phyloP scores from a whole-genome alignment of 2,113 vertebrate genomes.

The Passer montanus region DNA sequence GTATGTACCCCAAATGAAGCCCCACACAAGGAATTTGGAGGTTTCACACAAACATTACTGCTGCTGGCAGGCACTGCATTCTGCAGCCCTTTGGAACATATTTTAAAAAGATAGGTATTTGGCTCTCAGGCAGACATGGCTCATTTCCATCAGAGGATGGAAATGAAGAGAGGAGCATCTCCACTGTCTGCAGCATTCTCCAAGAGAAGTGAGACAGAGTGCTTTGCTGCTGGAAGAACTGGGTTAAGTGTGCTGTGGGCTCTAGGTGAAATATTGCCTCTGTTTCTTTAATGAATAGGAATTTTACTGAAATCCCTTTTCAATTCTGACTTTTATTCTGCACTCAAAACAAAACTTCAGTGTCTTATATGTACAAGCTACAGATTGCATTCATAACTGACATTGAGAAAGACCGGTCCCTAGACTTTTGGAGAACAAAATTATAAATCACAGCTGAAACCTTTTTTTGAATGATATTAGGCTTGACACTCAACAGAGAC shows the following conservation, averaged over 20 bases:
- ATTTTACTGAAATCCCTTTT: neutral
- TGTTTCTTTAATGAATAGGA: neutral
- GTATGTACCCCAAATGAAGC: neutral
- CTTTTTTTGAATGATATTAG: neutral
- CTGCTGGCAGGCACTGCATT: neutral
- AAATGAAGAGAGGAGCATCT: neutral
- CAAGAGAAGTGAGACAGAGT: accelerated
- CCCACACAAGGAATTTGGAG: neutral
- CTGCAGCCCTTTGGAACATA: neutral
- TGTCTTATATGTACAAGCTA: neutral
- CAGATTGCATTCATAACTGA: neutral
- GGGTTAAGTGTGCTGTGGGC: neutral
- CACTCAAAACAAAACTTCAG: neutral
- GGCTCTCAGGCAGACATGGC: accelerated
- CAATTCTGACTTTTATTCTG: neutral
- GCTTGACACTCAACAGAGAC: neutral
- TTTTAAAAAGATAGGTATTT: neutral
- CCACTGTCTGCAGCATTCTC: neutral
- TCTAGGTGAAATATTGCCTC: neutral
- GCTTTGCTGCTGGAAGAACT: neutral
- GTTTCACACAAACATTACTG: neutral
- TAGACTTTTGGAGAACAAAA: neutral
- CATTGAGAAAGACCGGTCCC: neutral
- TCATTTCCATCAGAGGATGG: neutral
- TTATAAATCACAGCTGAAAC: neutral